Conservation (phyloP, 2,888 invertebrate species). For the Macropis europaea region DNA sequence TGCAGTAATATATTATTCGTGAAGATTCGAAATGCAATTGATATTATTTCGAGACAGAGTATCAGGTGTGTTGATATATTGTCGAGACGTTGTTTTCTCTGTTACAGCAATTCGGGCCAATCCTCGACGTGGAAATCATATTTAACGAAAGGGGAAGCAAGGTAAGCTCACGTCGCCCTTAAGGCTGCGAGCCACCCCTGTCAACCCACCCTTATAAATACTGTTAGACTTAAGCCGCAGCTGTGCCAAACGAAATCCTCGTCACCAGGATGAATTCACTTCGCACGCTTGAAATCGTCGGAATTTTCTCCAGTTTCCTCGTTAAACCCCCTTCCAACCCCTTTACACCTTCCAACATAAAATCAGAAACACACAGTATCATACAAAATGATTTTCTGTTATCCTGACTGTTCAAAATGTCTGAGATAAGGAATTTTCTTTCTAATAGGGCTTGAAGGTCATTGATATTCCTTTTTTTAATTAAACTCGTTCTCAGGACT, state of each 20-base stretch:
- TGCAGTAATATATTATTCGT: too few relatives aligned
- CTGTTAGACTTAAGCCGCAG: slow-evolving; percentile 51
- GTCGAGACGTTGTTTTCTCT: slow-evolving; percentile 37
- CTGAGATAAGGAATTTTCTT: too few relatives aligned
- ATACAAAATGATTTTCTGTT: too few relatives aligned
- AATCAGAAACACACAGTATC: too few relatives aligned
- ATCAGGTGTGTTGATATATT: background rate
- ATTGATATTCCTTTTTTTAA: too few relatives aligned
- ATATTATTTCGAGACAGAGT: too few relatives aligned
- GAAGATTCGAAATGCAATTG: too few relatives aligned
- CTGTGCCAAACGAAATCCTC: slow-evolving; percentile 36
- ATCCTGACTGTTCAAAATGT: too few relatives aligned
- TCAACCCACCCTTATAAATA: slow-evolving; percentile 63
- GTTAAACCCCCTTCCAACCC: background rate
- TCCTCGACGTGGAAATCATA: slow-evolving; percentile 99
- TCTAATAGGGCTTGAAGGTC: too few relatives aligned
- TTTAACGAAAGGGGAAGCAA: slow-evolving; percentile 99
- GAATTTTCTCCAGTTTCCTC: background rate
- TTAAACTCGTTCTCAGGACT: too few relatives aligned
- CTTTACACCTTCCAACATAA: too few relatives aligned
- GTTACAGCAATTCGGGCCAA: slow-evolving; percentile 97
- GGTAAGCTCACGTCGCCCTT: slow-evolving; percentile 85
- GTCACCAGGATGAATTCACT: slow-evolving; percentile 26
- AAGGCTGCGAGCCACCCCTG: slow-evolving; percentile 69
- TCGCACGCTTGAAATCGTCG: slow-evolving; percentile 1